Conservation (phyloP, 2,888 invertebrate species). For the Hirtodrosophila trivittata region DNA sequence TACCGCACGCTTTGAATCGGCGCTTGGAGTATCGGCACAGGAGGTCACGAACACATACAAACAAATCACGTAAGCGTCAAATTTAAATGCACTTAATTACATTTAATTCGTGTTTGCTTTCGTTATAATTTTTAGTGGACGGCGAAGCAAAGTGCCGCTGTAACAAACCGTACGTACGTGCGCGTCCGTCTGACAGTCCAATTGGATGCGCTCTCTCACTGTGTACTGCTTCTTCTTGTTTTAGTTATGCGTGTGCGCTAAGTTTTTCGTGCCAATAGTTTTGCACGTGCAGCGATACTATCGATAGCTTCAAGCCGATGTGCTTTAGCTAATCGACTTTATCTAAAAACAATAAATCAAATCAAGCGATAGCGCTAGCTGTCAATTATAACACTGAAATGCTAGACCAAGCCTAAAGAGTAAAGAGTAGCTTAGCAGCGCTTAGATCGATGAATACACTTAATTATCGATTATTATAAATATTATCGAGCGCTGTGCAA, state of each 20-base stretch:
- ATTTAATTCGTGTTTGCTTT: slow-evolving; percentile 58
- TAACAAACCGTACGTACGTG: slow-evolving; percentile 61
- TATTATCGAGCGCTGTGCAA: slow-evolving; percentile 27
- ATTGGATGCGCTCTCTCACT: slow-evolving; percentile 56
- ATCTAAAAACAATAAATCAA: slow-evolving; percentile 23
- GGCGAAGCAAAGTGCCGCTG: slow-evolving; percentile 51
- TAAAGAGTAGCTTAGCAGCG: slow-evolving; percentile 1
- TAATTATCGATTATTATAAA: slow-evolving; percentile 55
- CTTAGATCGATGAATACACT: slow-evolving; percentile 33
- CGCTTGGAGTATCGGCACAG: slow-evolving; percentile 12
- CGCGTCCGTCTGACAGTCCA: slow-evolving; percentile 58
- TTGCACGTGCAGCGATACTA: slow-evolving; percentile 57
- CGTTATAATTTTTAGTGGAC: slow-evolving; percentile 49
- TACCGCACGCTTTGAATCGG: slow-evolving; percentile 17
- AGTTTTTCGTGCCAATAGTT: slow-evolving; percentile 57
- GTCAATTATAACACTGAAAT: slow-evolving; percentile 4
- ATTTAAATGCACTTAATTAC: slow-evolving; percentile 71
- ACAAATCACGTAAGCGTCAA: slow-evolving; percentile 67
- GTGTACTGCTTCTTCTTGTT: slow-evolving; percentile 25
- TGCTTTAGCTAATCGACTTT: slow-evolving; percentile 30
- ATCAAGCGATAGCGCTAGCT: slow-evolving; percentile 10
- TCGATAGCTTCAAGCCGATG: slow-evolving; percentile 36
- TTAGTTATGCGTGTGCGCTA: slow-evolving; percentile 63
- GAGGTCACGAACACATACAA: slow-evolving; percentile 21
- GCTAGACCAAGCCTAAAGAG: slow-evolving; percentile 2